A percentile compares a stretch with the other conserved stretches of the same genome.
These are phyloP conservation scores for Agrotis puta DNA, from an alignment of 2,888 invertebrate species.

Conservation along the genomic window DNA sequence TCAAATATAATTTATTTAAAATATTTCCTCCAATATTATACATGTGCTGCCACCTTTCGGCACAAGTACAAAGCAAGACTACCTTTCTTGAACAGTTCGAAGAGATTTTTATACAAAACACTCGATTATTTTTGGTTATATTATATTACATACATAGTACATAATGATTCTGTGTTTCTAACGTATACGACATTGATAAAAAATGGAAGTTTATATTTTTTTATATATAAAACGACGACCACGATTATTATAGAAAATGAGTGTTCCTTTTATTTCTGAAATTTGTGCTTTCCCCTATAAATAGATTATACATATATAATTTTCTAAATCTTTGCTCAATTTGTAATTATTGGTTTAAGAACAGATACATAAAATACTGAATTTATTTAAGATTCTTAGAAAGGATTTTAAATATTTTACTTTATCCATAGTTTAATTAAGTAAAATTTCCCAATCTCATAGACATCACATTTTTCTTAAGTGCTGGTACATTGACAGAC, in stretches of 20 bases:
- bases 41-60: conserved; percentile 9
- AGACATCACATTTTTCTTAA: background rate
- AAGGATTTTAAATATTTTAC: background rate
- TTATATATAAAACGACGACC: conserved; percentile 77
- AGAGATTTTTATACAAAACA: conserved; percentile 82
- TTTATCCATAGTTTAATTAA: background rate
- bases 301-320: conserved; percentile 61
- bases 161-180: conserved; percentile 75
- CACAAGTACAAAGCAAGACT: conserved; percentile 74
- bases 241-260: conserved; percentile 78
- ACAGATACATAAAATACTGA: conserved; percentile 4
- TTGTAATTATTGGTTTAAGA: conserved; percentile 14
- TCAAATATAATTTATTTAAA: background rate
- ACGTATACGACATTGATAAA: conserved; percentile 83
- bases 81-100: conserved; percentile 73
- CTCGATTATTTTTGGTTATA: conserved; percentile 75
- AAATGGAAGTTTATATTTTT: conserved; percentile 72
- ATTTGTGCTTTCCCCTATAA: conserved; percentile 84
- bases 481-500: too few species aligned
- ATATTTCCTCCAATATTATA: background rate
- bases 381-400: background rate
- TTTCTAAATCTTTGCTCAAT: conserved; percentile 48
- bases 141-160: conserved; percentile 73
- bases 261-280: conserved; percentile 75
- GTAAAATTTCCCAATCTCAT: background rate